Conservation (phyloP, 2,888 invertebrate genomes). For the Parasteatoda lunata region DNA sequence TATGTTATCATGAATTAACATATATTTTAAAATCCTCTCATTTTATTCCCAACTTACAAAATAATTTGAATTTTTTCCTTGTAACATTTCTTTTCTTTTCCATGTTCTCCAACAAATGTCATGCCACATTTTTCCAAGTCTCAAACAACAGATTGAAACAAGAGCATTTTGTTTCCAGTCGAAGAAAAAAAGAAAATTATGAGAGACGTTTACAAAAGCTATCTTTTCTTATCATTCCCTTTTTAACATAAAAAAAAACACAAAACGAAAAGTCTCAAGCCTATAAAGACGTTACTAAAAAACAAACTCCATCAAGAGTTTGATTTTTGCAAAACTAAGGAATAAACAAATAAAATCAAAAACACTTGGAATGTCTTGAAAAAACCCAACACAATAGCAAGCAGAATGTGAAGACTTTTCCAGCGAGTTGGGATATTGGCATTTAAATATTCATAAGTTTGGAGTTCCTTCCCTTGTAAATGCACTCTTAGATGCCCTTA, state of each 20-base stretch:
- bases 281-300: slow-evolving; percentile 33
- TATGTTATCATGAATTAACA: too few relatives aligned
- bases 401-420: slow-evolving; percentile 23
- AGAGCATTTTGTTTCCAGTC: slow-evolving; percentile 11
- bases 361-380: slow-evolving; percentile 33
- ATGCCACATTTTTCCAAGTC: not conserved
- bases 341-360: slow-evolving; percentile 35
- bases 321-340: slow-evolving; percentile 47
- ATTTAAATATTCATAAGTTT: slow-evolving; percentile 61
- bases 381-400: slow-evolving; percentile 19
- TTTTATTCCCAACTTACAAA: too few relatives aligned
- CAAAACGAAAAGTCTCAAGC: slow-evolving; percentile 4
- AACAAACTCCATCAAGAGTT: slow-evolving; percentile 56
- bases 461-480: slow-evolving; percentile 39
- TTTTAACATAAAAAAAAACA: slow-evolving; percentile 16
- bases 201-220: slow-evolving; percentile 32
- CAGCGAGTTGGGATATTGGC: slow-evolving; percentile 40
- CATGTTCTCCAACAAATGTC: too few relatives aligned
- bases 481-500: not conserved
- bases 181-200: slow-evolving; percentile 6
- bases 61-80: too few relatives aligned
- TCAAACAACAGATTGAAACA: slow-evolving; percentile 2
- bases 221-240: not conserved
- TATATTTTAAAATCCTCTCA: too few relatives aligned
- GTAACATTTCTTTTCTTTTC: too few relatives aligned